Base-by-base conservation (phyloP, 2,888 invertebrate species). In the Euzophera pinguis region DNA sequence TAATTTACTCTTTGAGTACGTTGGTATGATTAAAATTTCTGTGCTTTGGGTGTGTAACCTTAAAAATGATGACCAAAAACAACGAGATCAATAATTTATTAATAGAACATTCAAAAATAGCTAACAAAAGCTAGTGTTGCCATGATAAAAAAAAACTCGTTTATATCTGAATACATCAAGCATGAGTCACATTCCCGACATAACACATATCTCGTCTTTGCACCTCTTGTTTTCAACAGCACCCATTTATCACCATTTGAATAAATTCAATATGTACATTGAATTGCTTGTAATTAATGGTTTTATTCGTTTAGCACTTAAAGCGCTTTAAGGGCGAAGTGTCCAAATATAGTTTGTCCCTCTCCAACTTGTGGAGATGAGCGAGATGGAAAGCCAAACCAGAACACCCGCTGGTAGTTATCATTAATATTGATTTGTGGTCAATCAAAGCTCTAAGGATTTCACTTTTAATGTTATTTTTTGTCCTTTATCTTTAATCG, bases 351-450 rank as follows among this genome's bases (percentile, higher is more conserved):
- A 63, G 49, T 49, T 59, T 58, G 64, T 84, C 84, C 65, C 68
- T 64, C 60, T 84, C 74, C 60, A 57, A 47, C 52, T 27, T 53
- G 51, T 64, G 56, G 29, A 63, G 58, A 61, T 42, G 74, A 80
- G 53, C 65, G 69, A 68, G 81, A 88, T 55, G 59, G 63, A 52
- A 53, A 59, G 73, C 64, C 63, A 64, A 63, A 65, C 64, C 71
- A 75, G 86, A 76, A 82, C 90, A 75, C 90, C 87, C 85, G 89
- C 87, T 88, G 89, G 65, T 62, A 81, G 67, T 71, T 79, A 88
- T 90, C 91, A 91, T 91, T 91, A 91, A 91, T 91, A 90, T 90
- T 91, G 90, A 91, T 91, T 91, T 91, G 90, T 90, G 90, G 91
- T 90, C 90, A 91, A 91, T 91, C 90, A 90, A 84, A 87, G 84